Conservation (phyloP, 2,113 vertebrate genomes). For the human region GRCh38 chr5:52700501-52701000, state of each 20-base stretch:
- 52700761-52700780: not conserved
- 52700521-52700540: not conserved
- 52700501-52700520: not conserved
- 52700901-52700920: not conserved
- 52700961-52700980: not conserved
- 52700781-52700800: slow-evolving; percentile 4
- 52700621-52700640: not conserved
- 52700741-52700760: not conserved
- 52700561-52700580: not conserved
- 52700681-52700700: not conserved
- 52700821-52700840: slow-evolving; percentile 47
- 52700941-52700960: not conserved
- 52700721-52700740: not conserved
- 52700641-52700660: not conserved
- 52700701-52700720: not conserved
- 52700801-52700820: not conserved
- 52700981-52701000: slow-evolving; percentile 1
- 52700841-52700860: slow-evolving; percentile 46
- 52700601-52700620: not conserved
- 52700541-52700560: not conserved
- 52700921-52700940: not conserved
- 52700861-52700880: not conserved
- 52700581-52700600: not conserved
- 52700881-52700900: not conserved
- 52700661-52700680: too few relatives aligned